Evolutionary conservation across 2,797 vertebrate genomes (phyloP), one percentile per base, ranked within the genome.

Genomic region (Tapirus indicus): DNA sequence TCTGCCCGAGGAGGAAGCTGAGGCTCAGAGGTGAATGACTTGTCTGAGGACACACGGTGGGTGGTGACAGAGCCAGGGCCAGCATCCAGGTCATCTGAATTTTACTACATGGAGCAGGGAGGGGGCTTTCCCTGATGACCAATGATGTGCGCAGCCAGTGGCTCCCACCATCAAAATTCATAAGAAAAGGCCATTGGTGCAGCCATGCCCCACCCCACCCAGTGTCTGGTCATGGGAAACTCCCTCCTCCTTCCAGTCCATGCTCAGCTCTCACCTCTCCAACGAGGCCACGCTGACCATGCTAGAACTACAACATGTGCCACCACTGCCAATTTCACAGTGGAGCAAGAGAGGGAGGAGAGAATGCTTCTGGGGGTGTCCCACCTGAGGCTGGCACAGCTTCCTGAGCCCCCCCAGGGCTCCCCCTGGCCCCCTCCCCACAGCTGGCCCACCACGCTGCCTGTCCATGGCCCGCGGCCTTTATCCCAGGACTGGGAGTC

Each of bases 101-200:
- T 35, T 66, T 25, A 35, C 54, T 13, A 21, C 0, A 2, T 0
- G n/a, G 32, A 29, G 16, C 20, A n/a, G 17, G n/a, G 21, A 1
- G 13, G 18, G 25, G 56, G 11, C 32, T 9, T n/a, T 47, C 41
- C 4, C 25, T 17, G 32, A 47, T 12, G 7, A 32, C 32, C 32
- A 38, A 7, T 0, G 0, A 7, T 0, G 21, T 2, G 60, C 4
- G 29, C 1, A 12, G 64, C 52, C n/a, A 2, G 2, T 17, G 12
- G 38, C 38, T 7, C 29, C 44, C 23, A 27, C 3, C 41, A 12
- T 11, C 29, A 23, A 47, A 0, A 14, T 21, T 54, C 88, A 17
- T 27, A 41, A 25, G 49, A 32, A 49, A 68, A 44, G 2, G 27
- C 13, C 27, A 7, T 47, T 14, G n/a, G 23, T 0, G 4, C n/a